Evolutionary conservation across 2,888 invertebrate genomes (phyloP), one percentile per base, ranked within the genome.

Genomic region (Leucophenga maculata): DNA sequence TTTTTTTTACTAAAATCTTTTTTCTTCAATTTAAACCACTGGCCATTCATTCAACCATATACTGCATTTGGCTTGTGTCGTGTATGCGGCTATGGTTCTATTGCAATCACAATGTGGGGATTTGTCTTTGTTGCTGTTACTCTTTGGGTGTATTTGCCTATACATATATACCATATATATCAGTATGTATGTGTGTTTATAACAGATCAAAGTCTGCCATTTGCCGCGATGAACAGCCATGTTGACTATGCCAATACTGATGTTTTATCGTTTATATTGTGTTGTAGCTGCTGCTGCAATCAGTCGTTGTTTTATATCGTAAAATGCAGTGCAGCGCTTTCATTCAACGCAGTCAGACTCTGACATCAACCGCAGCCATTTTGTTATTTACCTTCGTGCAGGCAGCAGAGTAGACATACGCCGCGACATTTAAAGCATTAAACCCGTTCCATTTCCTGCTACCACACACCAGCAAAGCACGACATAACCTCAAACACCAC

Each of bases 301-400:
- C 67, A 26, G 11, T 39, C 26, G 57, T 26, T 57, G 14, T n/a
- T n/a, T n/a, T n/a, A 26, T 6, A 18, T 54, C 16, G 26, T 22
- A 55, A 55, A 55, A 55, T 20, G 22, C 55, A 55, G 22, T 26
- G 55, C 55, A 55, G 16, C 16, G 54, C 54, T 20, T 55, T 14
- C 26, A 55, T 22, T 14, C 14, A 22, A 55, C 16, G 18, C 14
- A 55, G 13, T 20, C 54, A 54, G 11, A 22, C 54, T 20, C 22
- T 54, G 20, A 54, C 18, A 20, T 18, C 26, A 13, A 66, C 57
- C 57, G 48, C 57, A 44, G 59, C 22, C 67, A 67, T 67, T 67
- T 67, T 67, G 57, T 67, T 67, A 57, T 59, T 59, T 67, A 48
- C 57, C 67, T 59, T 59, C 16, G 20, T 31, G 44, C 20, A 60